Percentiles rank a stretch among this genome's conserved stretches.
Conservation (phyloP, 1,140 invertebrate genomes). For the Danaus plexippus region DNA sequence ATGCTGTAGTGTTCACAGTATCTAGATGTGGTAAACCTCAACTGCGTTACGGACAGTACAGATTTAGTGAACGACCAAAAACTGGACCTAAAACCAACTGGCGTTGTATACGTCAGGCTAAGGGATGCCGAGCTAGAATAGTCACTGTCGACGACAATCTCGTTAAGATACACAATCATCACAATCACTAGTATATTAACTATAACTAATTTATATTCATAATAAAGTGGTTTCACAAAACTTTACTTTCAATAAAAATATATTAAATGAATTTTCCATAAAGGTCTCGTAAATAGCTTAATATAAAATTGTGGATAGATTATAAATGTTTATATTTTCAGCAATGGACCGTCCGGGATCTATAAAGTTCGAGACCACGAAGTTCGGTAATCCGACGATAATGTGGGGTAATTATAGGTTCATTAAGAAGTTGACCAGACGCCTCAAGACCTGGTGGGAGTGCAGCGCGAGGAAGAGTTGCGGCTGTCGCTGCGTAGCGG, state of each 20-base stretch:
- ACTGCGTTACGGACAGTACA: constrained; percentile 25
- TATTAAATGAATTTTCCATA: no score
- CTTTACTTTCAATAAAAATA: no score
- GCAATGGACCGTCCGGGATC: constrained; percentile 8
- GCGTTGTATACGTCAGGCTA: constrained; percentile 18
- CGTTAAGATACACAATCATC: constrained; percentile 11
- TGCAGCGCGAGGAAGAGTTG: constrained; percentile 47
- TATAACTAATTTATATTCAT: no score
- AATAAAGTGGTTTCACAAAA: no score
- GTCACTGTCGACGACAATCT: constrained; percentile 16
- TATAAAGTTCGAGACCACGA: constrained; percentile 46
- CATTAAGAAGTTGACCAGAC: constrained; percentile 46
- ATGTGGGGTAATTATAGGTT: constrained; percentile 55
- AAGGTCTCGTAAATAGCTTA: not conserved
- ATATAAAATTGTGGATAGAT: not conserved
- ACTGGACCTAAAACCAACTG: constrained; percentile 15
- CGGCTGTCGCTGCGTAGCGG: constrained; percentile 47
- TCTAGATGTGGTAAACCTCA: constrained; percentile 26
- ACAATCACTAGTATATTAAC: constrained; percentile 11
- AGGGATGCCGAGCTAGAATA: constrained; percentile 21
- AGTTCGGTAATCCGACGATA: constrained; percentile 53
- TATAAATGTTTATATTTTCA: constrained; percentile 16
- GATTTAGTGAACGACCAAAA: constrained; percentile 20
- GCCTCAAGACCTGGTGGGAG: constrained; percentile 60
- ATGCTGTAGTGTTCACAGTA: constrained; percentile 8